Conservation (phyloP, 2,888 invertebrate species). For the Hipparchia semele region DNA sequence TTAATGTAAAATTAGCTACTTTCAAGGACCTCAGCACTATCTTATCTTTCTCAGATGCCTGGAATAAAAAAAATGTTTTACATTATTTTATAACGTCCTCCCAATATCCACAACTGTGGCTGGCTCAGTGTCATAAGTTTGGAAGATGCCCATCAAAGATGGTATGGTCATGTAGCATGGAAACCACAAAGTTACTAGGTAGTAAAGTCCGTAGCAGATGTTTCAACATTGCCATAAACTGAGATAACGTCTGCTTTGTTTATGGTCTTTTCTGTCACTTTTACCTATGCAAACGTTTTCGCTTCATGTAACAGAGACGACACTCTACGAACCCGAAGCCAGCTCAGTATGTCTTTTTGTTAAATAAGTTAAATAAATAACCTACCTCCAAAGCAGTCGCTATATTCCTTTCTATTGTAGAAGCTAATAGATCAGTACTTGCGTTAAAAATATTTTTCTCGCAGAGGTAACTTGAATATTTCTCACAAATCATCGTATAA, state of each 20-base stretch:
- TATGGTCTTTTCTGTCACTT: no score
- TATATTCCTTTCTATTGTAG: conserved; percentile 58
- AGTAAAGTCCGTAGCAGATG: no score
- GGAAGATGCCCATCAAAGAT: no score
- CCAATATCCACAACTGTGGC: no score
- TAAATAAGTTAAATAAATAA: conserved; percentile 1
- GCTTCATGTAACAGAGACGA: no score
- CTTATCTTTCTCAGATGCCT: conserved; percentile 70
- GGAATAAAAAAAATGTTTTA: conserved; percentile 22
- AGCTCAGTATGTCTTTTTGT: no score
- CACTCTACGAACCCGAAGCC: no score
- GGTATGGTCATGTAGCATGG: no score
- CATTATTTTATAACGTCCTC: neutral
- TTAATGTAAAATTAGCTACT: conserved; percentile 75
- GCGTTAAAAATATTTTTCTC: conserved; percentile 58
- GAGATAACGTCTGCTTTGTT: neutral
- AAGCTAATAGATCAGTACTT: conserved; percentile 55
- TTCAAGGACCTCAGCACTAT: conserved; percentile 68
- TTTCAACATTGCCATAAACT: no score
- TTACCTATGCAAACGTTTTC: no score
- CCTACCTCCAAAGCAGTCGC: conserved; percentile 60
- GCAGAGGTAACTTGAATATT: conserved; percentile 61
- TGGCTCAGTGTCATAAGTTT: no score
- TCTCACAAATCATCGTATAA: conserved; percentile 71
- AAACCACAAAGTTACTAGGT: no score